These are phyloP conservation scores for Diadromus collaris DNA, from an alignment of 2,888 invertebrate species.

Conservation along the genomic window DNA sequence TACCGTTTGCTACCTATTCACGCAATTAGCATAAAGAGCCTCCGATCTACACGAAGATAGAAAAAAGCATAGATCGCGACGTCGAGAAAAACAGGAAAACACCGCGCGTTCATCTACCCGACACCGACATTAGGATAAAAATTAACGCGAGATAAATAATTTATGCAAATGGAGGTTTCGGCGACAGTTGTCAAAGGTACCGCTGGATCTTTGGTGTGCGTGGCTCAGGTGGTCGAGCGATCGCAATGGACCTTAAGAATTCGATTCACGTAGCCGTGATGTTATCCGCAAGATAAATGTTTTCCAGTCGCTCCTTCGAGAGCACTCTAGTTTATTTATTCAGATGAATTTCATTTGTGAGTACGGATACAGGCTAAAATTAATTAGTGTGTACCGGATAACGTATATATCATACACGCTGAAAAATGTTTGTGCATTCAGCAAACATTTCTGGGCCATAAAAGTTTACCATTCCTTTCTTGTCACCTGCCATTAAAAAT, in stretches of 20 bases:
- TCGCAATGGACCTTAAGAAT: slow-evolving; percentile 13
- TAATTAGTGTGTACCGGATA: background rate
- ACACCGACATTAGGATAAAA: slow-evolving; percentile 24
- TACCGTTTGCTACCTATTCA: background rate
- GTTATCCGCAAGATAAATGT: slow-evolving; percentile 13
- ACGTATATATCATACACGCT: background rate
- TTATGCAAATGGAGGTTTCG: slow-evolving; percentile 30
- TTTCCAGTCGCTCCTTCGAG: slow-evolving; percentile 15
- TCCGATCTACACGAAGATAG: slow-evolving; percentile 1
- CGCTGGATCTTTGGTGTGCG: background rate
- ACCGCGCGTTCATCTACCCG: slow-evolving; percentile 1
- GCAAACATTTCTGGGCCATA: background rate
- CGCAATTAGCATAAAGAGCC: slow-evolving; percentile 29
- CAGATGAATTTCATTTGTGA: background rate
- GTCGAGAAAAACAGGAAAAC: slow-evolving; percentile 7
- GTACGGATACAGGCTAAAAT: background rate
- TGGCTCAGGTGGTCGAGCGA: slow-evolving; percentile 1
- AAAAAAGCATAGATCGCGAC: slow-evolving; percentile 24
- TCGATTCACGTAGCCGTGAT: slow-evolving; percentile 1
- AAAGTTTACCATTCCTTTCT: background rate
- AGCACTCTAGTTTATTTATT: slow-evolving; percentile 19
- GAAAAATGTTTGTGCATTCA: background rate
- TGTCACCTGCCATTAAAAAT: too few species aligned
- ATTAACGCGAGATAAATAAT: slow-evolving; percentile 31
- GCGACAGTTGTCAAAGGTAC: slow-evolving; percentile 32